These are phyloP conservation scores for Calameuta pallipes DNA, from an alignment of 2,888 invertebrate species.

Conservation along the genomic window DNA sequence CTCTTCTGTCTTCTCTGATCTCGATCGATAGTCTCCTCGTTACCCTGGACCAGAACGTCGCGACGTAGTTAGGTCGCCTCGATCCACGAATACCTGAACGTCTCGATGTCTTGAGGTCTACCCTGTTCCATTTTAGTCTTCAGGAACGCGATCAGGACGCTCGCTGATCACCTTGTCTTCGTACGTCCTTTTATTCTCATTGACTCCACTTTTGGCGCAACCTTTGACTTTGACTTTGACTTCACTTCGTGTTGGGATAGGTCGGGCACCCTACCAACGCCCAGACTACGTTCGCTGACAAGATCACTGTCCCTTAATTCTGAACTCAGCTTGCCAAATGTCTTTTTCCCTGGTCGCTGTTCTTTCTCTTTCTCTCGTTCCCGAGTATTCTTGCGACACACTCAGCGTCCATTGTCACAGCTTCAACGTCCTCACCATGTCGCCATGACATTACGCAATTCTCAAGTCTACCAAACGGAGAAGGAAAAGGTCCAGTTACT, in stretches of 20 bases:
- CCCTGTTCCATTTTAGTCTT: neutral
- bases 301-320: neutral
- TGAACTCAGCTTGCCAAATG: neutral
- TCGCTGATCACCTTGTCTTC: neutral
- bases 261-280: neutral
- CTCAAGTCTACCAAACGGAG: neutral
- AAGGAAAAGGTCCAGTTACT: neutral
- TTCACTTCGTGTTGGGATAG: neutral
- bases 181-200: neutral
- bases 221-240: neutral
- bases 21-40: neutral
- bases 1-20: neutral
- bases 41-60: neutral
- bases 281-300: no score
- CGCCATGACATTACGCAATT: neutral
- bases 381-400: neutral
- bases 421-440: neutral
- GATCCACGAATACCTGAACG: neutral
- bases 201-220: neutral
- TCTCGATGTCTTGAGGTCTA: neutral
- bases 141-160: neutral
- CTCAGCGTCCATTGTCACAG: no score
- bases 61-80: neutral
- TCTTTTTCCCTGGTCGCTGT: neutral
- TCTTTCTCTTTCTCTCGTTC: constrained; percentile 7